Conservation (phyloP, 2,113 vertebrate species). For the Meriones unguiculatus region DNA sequence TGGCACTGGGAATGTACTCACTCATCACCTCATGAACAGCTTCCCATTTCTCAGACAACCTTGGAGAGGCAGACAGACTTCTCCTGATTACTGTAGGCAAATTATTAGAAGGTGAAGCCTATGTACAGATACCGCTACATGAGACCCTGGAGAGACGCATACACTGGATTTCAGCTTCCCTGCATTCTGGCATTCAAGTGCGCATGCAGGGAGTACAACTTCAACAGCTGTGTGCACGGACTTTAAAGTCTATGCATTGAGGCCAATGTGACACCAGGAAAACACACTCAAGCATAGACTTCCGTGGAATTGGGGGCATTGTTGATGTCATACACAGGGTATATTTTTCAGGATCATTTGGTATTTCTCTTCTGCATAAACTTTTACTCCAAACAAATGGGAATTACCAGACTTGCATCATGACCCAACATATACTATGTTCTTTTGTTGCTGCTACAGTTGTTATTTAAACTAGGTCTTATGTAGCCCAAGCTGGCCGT, state of each 20-base stretch:
- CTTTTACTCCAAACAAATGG: background rate
- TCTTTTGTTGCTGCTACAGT: background rate
- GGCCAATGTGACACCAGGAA: background rate
- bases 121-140: rapidly evolving
- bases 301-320: background rate
- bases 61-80: background rate
- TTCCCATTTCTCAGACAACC: background rate
- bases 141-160: background rate
- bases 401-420: rapidly evolving
- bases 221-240: background rate
- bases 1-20: background rate
- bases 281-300: background rate
- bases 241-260: background rate
- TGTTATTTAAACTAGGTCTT: background rate
- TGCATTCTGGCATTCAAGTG: too few species aligned
- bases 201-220: background rate
- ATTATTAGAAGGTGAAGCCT: background rate
- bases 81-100: background rate
- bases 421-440: background rate
- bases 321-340: background rate
- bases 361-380: background rate
- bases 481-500: background rate
- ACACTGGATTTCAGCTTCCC: background rate
- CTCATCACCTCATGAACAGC: background rate
- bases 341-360: background rate